These are phyloP conservation scores for Palaemon carinicauda DNA, from an alignment of 1,140 invertebrate species.

Conservation along the genomic window DNA sequence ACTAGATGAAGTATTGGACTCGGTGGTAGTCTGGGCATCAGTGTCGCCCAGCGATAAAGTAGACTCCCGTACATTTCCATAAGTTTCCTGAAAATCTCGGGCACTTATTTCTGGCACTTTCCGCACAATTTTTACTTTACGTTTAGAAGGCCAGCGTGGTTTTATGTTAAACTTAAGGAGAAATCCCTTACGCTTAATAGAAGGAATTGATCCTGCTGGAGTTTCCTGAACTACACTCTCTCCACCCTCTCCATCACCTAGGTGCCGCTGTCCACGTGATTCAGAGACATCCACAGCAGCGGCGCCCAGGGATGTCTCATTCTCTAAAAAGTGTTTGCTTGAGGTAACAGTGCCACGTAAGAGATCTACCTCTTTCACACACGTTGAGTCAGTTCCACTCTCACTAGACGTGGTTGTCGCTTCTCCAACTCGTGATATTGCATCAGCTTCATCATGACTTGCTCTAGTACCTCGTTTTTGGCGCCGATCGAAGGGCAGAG, in stretches of 20 bases:
- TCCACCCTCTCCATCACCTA: conserved; percentile 29
- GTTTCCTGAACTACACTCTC: conserved; percentile 21
- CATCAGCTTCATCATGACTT: conserved; percentile 33
- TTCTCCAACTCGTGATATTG: conserved; percentile 14
- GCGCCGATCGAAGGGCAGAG: conserved; percentile 19
- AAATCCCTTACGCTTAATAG: conserved; percentile 61
- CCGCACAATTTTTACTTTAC: conserved; percentile 61
- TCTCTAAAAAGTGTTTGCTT: conserved; percentile 53
- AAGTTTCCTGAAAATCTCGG: conserved; percentile 38
- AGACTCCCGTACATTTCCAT: conserved; percentile 44
- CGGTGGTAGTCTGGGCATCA: conserved; percentile 49
- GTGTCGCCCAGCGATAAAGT: conserved; percentile 37
- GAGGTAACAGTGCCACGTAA: conserved; percentile 11
- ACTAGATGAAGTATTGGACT: conserved; percentile 59
- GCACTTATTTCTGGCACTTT: conserved; percentile 26
- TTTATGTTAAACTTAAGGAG: conserved; percentile 63
- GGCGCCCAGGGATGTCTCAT: conserved; percentile 56
- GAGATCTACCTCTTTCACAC: conserved; percentile 6
- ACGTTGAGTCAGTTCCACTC: conserved; percentile 21
- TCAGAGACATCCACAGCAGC: conserved; percentile 57
- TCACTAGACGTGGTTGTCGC: conserved; percentile 47
- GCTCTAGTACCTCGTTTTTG: conserved; percentile 30
- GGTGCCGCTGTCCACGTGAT: conserved; percentile 43
- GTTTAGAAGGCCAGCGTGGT: conserved; percentile 63
- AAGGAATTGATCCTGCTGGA: conserved; percentile 27